phyloP scores from a whole-genome alignment of 2,113 vertebrate species.

The Chaetops frenatus region DNA sequence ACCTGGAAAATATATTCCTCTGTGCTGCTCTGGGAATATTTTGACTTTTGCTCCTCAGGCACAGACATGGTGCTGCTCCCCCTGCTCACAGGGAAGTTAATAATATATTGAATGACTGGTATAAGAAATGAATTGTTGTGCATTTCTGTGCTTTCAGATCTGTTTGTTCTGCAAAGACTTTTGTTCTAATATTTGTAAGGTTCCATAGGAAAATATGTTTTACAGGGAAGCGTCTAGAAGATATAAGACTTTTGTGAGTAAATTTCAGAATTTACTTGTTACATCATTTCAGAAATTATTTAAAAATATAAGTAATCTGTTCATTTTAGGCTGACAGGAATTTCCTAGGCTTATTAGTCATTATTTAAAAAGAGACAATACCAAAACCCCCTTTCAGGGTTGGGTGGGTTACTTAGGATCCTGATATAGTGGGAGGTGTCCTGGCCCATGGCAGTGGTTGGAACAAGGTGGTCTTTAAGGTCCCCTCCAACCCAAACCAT shows the following conservation, averaged over 20 bases:
- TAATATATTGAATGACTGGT: conserved; percentile 1
- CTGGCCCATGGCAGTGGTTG: background rate
- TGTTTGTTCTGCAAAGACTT: conserved; percentile 31
- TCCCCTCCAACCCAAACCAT: background rate
- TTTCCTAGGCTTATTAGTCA: background rate
- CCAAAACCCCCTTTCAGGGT: background rate
- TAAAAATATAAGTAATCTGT: background rate
- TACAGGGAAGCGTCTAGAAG: background rate
- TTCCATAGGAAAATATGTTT: conserved; percentile 5
- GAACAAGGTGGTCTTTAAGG: background rate
- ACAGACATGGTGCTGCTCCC: background rate
- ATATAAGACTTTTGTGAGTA: background rate
- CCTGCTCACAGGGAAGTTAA: background rate
- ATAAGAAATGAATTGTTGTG: background rate
- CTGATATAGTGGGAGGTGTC: background rate
- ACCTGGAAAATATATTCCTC: background rate
- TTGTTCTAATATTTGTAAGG: conserved; percentile 52
- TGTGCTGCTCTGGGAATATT: background rate
- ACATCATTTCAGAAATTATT: background rate
- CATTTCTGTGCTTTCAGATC: conserved; percentile 8
- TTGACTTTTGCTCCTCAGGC: background rate
- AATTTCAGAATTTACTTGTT: background rate
- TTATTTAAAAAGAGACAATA: background rate
- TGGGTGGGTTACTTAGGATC: background rate
- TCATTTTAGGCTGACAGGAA: background rate